Evolutionary conservation across 2,888 invertebrate genomes (phyloP), one percentile per base, ranked within the genome.

Genomic region (Ennomos fuscantarius): DNA sequence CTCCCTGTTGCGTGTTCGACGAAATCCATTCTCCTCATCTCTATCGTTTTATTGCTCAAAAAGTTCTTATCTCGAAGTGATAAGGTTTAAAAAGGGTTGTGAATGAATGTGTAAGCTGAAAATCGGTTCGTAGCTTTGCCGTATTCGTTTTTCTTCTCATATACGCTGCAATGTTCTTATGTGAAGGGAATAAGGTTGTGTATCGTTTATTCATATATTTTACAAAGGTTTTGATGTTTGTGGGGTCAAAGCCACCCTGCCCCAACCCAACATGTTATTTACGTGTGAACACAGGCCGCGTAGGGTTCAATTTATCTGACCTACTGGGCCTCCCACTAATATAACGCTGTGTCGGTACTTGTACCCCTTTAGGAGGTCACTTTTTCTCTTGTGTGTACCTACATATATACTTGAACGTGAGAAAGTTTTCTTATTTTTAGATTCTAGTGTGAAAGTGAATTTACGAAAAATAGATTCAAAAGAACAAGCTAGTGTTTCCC

Each of bases 291-390:
- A 89, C 89, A 86, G 82, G 82, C 86, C 82, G 75, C 84, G 80
- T 82, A 87, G 89, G 89, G 91, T 90, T 89, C 89, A 90, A 91
- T 91, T 91, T 91, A 91, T 92, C 89, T 92, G 91, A 91, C 91
- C 91, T 92, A 91, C 86, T 90, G 83, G 87, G 89, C 89, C 87
- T 87, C 86, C 86, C 84, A 84, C 87, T 90, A 87, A 89, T 89
- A 87, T 84, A 84, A 89, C 82, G 83, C 78, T 79, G 52, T 43
- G 36, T 58, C 76, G 74, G 81, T 86, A 87, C 83, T 80, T 81
- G 78, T 79, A 78, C 77, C 78, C 79, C 71, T 75, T 79, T 74
- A 62, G 70, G 71, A 70, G 76, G 74, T 76, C 62, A 68, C 72
- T 76, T 79, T 81, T 76, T 76, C 24, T 24, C 24, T 24, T 59